Evolutionary conservation across 2,113 vertebrate genomes (phyloP).

Genomic region (Hemichromis elongatus): DNA sequence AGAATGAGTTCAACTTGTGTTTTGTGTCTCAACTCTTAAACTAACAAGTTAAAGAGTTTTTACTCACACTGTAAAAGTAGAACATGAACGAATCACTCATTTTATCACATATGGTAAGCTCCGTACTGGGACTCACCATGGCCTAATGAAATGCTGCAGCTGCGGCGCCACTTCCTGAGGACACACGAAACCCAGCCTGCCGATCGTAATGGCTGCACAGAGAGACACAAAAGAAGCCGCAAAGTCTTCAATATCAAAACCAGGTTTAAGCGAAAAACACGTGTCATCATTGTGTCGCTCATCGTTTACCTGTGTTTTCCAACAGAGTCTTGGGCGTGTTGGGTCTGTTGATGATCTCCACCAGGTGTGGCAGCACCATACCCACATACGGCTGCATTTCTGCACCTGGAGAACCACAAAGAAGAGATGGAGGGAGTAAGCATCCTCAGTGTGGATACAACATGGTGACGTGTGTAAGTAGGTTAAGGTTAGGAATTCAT

Average conservation of each 20-base stretch:
- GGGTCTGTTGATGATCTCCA: slow-evolving; percentile 93
- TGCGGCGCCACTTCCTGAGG: slow-evolving; percentile 93
- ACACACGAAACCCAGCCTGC: slow-evolving; percentile 90
- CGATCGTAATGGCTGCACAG: slow-evolving; percentile 87
- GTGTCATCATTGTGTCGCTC: not conserved
- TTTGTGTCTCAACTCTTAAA: not conserved
- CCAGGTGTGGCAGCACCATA: slow-evolving; percentile 87
- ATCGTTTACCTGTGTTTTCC: slow-evolving; percentile 86
- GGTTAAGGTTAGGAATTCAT: not conserved
- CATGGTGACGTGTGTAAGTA: not conserved
- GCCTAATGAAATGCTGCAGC: slow-evolving; percentile 92
- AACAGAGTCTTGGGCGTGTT: slow-evolving; percentile 93
- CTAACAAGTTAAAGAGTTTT: not conserved
- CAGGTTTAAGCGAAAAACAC: not conserved
- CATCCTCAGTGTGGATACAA: not conserved
- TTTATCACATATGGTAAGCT: not conserved
- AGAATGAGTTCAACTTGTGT: not conserved
- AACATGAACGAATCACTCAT: accelerated
- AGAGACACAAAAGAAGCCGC: not conserved
- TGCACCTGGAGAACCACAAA: slow-evolving; percentile 70
- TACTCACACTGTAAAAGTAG: not conserved
- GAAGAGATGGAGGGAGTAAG: not conserved
- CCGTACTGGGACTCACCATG: slow-evolving; percentile 77
- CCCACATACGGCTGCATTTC: slow-evolving; percentile 95
- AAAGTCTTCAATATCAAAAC: not conserved